Evolutionary conservation across 2,888 invertebrate species (phyloP), one percentile per base, ranked within the genome.

Genomic region (Nematopogon swammerdamellus): DNA sequence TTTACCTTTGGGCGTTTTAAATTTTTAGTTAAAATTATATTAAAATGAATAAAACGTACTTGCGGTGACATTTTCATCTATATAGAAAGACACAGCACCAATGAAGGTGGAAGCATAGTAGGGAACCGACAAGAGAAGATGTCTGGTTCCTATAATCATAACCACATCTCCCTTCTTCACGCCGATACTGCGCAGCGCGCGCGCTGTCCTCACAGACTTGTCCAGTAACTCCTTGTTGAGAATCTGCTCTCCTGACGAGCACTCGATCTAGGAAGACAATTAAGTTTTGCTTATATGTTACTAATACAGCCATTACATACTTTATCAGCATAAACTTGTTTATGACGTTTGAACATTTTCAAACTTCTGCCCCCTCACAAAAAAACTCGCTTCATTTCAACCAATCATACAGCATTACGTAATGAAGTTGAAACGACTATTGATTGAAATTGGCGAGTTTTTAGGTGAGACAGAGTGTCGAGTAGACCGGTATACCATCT

Each of bases 281-380:
- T n/a, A n/a, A n/a, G n/a, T n/a, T n/a, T n/a, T n/a, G n/a, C n/a
- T n/a, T n/a, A n/a, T n/a, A n/a, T n/a, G n/a, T n/a, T n/a, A n/a
- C n/a, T 51, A 52, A 52, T 51, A 51, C 51, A 52, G 51, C 50
- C 50, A 50, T 51, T 50, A 51, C 51, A 49, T 51, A 51, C 51
- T n/a, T n/a, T n/a, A n/a, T n/a, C n/a, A n/a, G n/a, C n/a, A n/a
- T n/a, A n/a, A n/a, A n/a, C n/a, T n/a, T n/a, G n/a, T n/a, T n/a
- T n/a, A n/a, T n/a, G n/a, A n/a, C n/a, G n/a, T n/a, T n/a, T n/a
- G n/a, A n/a, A n/a, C n/a, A n/a, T n/a, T n/a, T n/a, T n/a, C n/a
- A n/a, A n/a, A n/a, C n/a, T n/a, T n/a, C n/a, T n/a, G n/a, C n/a
- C n/a, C n/a, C n/a, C n/a, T n/a, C n/a, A n/a, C n/a, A n/a, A n/a